phyloP scores from a whole-genome alignment of 2,113 vertebrate genomes.

The Helogale parvula region DNA sequence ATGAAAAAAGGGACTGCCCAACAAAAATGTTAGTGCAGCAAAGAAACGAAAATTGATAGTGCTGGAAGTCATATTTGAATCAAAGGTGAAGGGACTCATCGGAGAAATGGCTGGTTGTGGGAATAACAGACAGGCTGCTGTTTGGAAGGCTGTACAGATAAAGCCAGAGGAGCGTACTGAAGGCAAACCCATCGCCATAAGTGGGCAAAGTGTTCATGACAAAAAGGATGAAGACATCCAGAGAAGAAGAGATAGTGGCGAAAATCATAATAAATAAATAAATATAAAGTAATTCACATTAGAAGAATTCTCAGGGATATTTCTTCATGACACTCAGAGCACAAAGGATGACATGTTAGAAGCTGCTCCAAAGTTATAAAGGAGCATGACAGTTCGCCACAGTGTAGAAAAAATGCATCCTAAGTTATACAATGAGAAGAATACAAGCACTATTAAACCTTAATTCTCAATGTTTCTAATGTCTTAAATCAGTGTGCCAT shows the following conservation, averaged over 20 bases:
- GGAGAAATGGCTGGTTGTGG: not conserved
- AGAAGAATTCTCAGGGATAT: not conserved
- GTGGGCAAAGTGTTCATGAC: not conserved
- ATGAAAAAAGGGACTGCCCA: not conserved
- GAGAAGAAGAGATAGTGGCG: not conserved
- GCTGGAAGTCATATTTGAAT: not conserved
- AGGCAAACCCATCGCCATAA: not conserved
- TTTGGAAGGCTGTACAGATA: not conserved
- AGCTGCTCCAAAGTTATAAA: not conserved
- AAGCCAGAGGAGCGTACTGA: not conserved
- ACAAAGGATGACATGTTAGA: not conserved
- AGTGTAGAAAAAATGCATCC: not conserved
- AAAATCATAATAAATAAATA: no score
- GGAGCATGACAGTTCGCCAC: not conserved
- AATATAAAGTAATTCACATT: not conserved
- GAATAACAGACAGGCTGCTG: not conserved
- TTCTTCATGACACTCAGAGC: not conserved
- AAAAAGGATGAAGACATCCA: not conserved
- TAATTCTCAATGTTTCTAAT: not conserved
- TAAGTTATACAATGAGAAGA: not conserved
- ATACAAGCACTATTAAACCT: not conserved
- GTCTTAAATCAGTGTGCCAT: not conserved
- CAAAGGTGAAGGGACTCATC: not conserved
- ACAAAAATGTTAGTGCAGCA: not conserved
- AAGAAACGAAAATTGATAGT: not conserved